Evolutionary conservation across 92 coral and sea anemone species (phyloP), one percentile per base, ranked within the genome.

Genomic region (Umimayanthus chanpuru): DNA sequence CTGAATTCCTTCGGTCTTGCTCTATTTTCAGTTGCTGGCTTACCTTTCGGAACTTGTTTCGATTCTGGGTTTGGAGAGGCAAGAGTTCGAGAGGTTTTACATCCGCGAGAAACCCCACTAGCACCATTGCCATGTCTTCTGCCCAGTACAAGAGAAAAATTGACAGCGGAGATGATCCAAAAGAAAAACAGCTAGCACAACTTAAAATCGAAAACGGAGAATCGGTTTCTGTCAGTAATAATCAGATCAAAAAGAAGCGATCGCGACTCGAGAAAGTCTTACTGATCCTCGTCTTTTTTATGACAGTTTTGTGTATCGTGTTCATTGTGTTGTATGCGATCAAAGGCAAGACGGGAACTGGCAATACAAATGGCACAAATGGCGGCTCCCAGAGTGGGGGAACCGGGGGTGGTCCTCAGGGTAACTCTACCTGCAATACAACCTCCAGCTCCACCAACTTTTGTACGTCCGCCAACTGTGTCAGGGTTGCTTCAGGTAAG

Each of bases 231-330:
- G 15, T 40, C 87, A 29, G 70, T 53, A 28, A 26, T 2, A 32
- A 32, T 32, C 36, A 32, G 36, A 32, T 32, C 36, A 32, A 32
- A 2, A 32, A 32, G 53, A 26, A 32, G 28, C 39, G 64, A 26
- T 68, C 93, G 29, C 86, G 90, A 36, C 93, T 90, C 23, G 93
- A 84, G 89, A 85, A 84, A n/a, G 38, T 66, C 47, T 79, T 91
- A 89, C 73, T 91, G 36, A 53, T 74, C 9, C 86, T 61, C 0
- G 77, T 88, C 23, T 14, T 85, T 71, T 14, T 91, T 4, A 87
- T 91, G 14, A 32, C 77, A 20, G 82, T 88, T 40, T 36, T 91
- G 56, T 56, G 73, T 43, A 32, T 32, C 36, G 36, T 32, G 36
- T 32, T 32, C 36, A 32, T 32, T 32, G 36, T 32, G 36, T 32